Base-by-base conservation (phyloP, 1,140 invertebrate genomes). In the Helicorthomorpha holstii region DNA sequence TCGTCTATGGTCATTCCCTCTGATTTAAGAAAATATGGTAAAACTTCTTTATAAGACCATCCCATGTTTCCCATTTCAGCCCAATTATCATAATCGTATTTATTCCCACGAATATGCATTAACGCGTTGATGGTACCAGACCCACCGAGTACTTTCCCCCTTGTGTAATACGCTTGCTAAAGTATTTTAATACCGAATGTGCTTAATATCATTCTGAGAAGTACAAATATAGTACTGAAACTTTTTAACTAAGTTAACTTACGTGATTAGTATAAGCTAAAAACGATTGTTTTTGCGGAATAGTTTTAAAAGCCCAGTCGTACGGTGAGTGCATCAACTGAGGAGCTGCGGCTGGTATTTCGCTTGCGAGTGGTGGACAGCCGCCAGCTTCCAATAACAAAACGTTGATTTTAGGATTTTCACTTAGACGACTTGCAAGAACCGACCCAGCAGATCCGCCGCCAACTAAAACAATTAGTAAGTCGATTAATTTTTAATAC, bases 1-100 rank as follows among this genome's bases (percentile, higher is more conserved):
- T n/a, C n/a, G n/a, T n/a, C n/a, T n/a, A n/a, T n/a, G n/a, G n/a
- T n/a, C n/a, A n/a, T n/a, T n/a, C n/a, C 59, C 58, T 78, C 75
- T 0, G 73, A 72, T 58, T 75, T 77, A 14, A 70, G 66, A 57
- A 79, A 80, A 57, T 77, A 79, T 1, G 70, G 70, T 0, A 92
- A 64, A 0, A 86, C 83, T 38, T 87, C 75, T 19, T 83, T 70
- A 66, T 89, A 96, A 1, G 81, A 80, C 93, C 93, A 96, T 7
- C 86, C 82, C 0, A 77, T 69, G 61, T 93, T 89, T 0, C 91
- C 92, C 44, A 71, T 64, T 24, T 80, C 60, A 10, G 77, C 73
- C 93, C 93, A 97, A 26, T 80, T 70, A 61, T 96, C 85, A 61
- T 90, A 97, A 62, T 97, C 92, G 27, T 75, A 69, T 38, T 72